Evolutionary conservation across 2,797 vertebrate species (phyloP).

Genomic region (Hoplostethus atlanticus): DNA sequence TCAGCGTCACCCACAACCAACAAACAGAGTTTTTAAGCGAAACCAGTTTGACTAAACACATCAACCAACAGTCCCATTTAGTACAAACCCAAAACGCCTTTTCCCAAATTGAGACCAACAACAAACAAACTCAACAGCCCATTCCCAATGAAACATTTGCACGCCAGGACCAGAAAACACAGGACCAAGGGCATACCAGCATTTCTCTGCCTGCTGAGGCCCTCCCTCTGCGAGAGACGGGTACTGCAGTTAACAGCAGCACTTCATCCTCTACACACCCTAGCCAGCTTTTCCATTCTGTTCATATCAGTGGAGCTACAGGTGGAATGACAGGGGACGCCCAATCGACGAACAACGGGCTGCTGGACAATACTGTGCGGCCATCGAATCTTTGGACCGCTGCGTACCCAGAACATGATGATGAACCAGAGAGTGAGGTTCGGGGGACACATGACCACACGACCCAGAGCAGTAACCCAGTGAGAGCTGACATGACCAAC

Average conservation of each 20-base stretch:
- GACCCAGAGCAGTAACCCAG: constrained; percentile 13
- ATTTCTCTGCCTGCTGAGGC: background rate
- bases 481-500: constrained; percentile 29
- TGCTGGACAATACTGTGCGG: background rate
- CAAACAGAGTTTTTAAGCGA: constrained; percentile 15
- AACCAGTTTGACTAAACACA: background rate
- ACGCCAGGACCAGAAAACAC: constrained; percentile 18
- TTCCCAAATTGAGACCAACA: background rate
- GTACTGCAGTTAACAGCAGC: background rate
- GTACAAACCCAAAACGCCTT: constrained; percentile 7
- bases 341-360: background rate
- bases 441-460: background rate
- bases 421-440: constrained; percentile 14
- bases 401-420: background rate
- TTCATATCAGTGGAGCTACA: constrained; percentile 10
- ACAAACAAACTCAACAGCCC: constrained; percentile 4
- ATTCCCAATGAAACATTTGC: constrained; percentile 7
- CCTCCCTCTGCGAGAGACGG: constrained; percentile 13
- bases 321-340: constrained; percentile 21
- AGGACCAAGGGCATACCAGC: constrained; percentile 4
- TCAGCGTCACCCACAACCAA: constrained; percentile 15
- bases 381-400: constrained; percentile 25
- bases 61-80: background rate
- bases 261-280: background rate
- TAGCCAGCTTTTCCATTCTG: constrained; percentile 4